phyloP scores from a whole-genome alignment of 2,113 vertebrate genomes.

The Carettochelys insculpta region DNA sequence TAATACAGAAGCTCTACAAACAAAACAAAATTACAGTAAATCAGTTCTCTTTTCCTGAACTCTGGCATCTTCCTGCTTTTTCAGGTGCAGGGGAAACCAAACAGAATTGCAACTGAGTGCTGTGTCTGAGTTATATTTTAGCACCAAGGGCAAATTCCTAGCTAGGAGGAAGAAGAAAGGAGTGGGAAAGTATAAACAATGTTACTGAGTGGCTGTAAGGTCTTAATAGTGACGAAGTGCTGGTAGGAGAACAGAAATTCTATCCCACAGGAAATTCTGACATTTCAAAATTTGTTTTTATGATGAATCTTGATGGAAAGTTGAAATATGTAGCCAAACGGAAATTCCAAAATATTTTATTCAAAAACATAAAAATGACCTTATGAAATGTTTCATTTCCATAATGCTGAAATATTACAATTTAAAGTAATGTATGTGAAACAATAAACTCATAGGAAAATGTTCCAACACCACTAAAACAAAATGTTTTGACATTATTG shows the following conservation, averaged over 20 bases:
- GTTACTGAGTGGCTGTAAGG: conserved; percentile 40
- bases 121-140: conserved; percentile 55
- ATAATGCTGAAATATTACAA: background rate
- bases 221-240: conserved; percentile 24
- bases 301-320: background rate
- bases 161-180: background rate
- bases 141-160: conserved; percentile 54
- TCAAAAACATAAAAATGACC: background rate
- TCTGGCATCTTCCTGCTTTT: conserved; percentile 58
- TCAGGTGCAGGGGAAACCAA: conserved; percentile 52
- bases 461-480: background rate
- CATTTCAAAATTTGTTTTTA: conserved; percentile 19
- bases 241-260: conserved; percentile 18
- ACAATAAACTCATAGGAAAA: background rate
- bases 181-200: conserved; percentile 29
- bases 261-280: background rate
- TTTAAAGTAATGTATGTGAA: background rate
- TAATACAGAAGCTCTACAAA: conserved; percentile 51
- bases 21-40: conserved; percentile 25
- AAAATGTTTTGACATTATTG: background rate
- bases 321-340: conserved; percentile 21
- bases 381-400: background rate
- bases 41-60: conserved; percentile 60
- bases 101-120: conserved; percentile 36
- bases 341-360: background rate